Evolutionary conservation across 2,888 invertebrate genomes (phyloP), one percentile per base, ranked within the genome.

Genomic region (Xanthostigma xanthostigma): DNA sequence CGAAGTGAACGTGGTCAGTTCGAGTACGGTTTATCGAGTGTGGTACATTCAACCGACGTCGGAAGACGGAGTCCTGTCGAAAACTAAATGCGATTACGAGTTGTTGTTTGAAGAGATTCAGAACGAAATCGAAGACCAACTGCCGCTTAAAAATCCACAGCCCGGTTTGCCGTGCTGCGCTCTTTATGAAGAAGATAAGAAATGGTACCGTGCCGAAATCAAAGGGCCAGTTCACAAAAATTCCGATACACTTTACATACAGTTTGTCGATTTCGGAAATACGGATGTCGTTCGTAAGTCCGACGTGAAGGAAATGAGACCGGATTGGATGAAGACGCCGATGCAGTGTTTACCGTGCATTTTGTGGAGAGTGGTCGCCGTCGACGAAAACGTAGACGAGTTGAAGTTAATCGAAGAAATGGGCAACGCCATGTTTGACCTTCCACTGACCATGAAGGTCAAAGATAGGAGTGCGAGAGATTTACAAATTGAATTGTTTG

Each of bases 231-330:
- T 73, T 53, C 60, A 67, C 36, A 56, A 57, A 0, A 62, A 68
- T 13, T 63, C 65, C 8, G 36, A 45, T 3, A 57, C 62, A 45
- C 71, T 82, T 0, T 72, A 73, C 57, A 78, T 89, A 0, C 68
- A 71, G 53, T 90, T 80, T 62, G 77, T 88, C 1, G 89, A 90
- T 64, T 88, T 76, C 58, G 84, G 88, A 2, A 84, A 85, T 57
- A 63, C 69, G 8, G 79, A 79, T 59, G 57, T 67, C 1, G 65
- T 81, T 14, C 53, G 69, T 1, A 55, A 65, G 14, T 57, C 62
- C 9, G 64, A 74, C 51, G 62, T 76, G 0, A 71, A 71, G 49
- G 70, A 69, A 58, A 74, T 76, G 49, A 65, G 64, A 37, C 61
- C 65, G 0, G 67, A 74, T 34, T 74, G 76, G 65, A 58, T 69